Conservation (phyloP, 2,888 invertebrate species). For the Euplagia quadripunctaria region DNA sequence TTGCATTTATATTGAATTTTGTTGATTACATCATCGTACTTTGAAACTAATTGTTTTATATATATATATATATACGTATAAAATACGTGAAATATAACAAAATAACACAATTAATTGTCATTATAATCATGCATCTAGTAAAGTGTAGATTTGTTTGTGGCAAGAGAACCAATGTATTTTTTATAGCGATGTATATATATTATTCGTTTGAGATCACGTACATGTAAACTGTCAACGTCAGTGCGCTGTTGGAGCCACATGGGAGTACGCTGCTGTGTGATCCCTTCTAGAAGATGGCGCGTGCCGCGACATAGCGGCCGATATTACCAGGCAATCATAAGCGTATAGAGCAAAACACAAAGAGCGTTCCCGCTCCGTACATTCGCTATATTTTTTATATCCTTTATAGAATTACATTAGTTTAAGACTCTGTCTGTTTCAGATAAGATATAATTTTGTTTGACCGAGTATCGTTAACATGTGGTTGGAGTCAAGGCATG, state of each 20-base stretch:
- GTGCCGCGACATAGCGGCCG: conserved; percentile 82
- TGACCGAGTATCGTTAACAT: conserved; percentile 28
- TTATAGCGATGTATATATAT: not conserved
- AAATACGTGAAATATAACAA: not conserved
- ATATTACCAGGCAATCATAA: conserved; percentile 73
- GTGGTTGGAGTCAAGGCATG: conserved; percentile 53
- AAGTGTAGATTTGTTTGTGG: not conserved
- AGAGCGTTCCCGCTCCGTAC: conserved; percentile 47
- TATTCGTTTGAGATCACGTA: conserved; percentile 4
- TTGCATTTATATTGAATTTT: not conserved
- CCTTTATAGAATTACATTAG: conserved; percentile 20
- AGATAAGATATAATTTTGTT: conserved; percentile 46
- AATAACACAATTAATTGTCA: not conserved
- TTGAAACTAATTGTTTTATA: too few species aligned
- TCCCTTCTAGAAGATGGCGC: conserved; percentile 77
- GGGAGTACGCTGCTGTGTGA: conserved; percentile 34
- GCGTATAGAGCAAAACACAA: conserved; percentile 37
- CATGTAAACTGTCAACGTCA: not conserved
- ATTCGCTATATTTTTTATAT: conserved; percentile 42
- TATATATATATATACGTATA: not conserved
- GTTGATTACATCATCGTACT: too few species aligned
- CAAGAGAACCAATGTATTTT: conserved; percentile 9
- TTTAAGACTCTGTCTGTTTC: conserved; percentile 27
- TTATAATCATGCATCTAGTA: not conserved
- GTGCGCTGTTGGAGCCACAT: conserved; percentile 16